These are phyloP conservation scores for Metellina segmentata DNA, from an alignment of 2,888 invertebrate genomes.

Conservation along the genomic window DNA sequence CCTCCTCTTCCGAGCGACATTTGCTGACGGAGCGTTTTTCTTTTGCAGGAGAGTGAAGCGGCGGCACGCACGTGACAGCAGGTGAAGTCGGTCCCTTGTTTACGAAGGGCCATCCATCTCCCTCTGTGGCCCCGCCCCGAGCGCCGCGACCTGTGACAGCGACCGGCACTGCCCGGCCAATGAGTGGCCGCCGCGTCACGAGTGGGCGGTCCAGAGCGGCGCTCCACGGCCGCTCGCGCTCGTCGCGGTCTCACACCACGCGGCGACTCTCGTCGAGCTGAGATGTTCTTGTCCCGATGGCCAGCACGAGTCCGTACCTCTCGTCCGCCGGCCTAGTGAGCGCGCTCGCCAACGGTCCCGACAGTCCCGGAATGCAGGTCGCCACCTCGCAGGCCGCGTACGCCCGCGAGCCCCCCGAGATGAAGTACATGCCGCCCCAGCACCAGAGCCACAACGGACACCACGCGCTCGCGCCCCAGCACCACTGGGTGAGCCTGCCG, in stretches of 20 bases:
- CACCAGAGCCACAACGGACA: constrained; percentile 87
- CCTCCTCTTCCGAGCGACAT: constrained; percentile 17
- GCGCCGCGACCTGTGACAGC: constrained; percentile 56
- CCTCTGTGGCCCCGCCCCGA: constrained; percentile 37
- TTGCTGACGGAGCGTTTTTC: constrained; percentile 39
- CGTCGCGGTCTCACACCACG: constrained; percentile 61
- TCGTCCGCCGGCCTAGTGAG: constrained; percentile 85
- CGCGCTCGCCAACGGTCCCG: constrained; percentile 81
- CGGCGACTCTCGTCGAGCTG: constrained; percentile 69
- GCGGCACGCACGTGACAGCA: constrained; percentile 70
- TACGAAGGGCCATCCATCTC: constrained; percentile 73
- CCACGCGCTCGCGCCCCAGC: constrained; percentile 79
- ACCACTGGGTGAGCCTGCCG: constrained; percentile 76
- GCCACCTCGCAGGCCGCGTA: constrained; percentile 81
- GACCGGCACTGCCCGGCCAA: constrained; percentile 50
- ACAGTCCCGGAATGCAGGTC: constrained; percentile 80
- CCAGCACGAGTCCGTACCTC: constrained; percentile 89
- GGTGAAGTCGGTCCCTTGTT: constrained; percentile 74
- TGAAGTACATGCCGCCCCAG: constrained; percentile 94
- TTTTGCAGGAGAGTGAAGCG: constrained; percentile 11
- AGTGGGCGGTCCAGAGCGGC: constrained; percentile 23
- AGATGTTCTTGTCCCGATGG: constrained; percentile 86
- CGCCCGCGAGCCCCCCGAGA: constrained; percentile 85
- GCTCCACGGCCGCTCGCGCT: constrained; percentile 23
- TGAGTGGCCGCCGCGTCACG: constrained; percentile 50